phyloP scores from a whole-genome alignment of 2,113 vertebrate genomes.

The Podarcis cretensis region DNA sequence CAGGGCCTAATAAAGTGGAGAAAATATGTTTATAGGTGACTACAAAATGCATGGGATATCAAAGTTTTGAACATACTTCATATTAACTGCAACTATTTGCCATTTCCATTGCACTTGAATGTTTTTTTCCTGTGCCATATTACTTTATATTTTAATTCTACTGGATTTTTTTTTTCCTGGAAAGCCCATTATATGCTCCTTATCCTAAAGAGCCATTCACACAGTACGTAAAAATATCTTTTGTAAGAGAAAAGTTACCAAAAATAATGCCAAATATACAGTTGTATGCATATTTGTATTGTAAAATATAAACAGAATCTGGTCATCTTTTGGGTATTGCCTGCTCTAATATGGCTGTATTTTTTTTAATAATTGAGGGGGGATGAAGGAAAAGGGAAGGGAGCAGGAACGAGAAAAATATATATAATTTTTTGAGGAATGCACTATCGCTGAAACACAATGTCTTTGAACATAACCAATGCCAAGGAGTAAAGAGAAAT shows the following conservation, averaged over 20 bases:
- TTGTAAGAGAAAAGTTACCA: constrained; percentile 69
- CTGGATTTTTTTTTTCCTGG: constrained; percentile 63
- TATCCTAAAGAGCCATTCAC: constrained; percentile 60
- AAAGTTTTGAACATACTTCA: constrained; percentile 54
- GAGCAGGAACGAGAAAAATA: constrained; percentile 30
- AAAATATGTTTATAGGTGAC: constrained; percentile 58
- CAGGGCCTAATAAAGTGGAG: constrained; percentile 42
- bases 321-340: constrained; percentile 70
- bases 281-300: constrained; percentile 57
- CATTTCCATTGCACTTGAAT: constrained; percentile 41
- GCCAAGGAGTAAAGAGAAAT: constrained; percentile 64
- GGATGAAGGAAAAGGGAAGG: constrained; percentile 32
- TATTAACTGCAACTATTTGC: constrained; percentile 56
- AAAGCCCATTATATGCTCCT: constrained; percentile 46
- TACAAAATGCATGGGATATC: constrained; percentile 55
- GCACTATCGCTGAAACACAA: constrained; percentile 60
- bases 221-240: constrained; percentile 73
- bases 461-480: constrained; percentile 60
- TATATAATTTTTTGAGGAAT: constrained; percentile 57
- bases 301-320: constrained; percentile 72
- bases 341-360: constrained; percentile 72
- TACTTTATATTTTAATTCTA: constrained; percentile 67
- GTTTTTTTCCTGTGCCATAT: constrained; percentile 40
- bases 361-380: constrained; percentile 56
- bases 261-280: constrained; percentile 74